Evolutionary conservation across 2,113 vertebrate genomes (phyloP), one percentile per base, ranked within the genome.

Genomic region (Psittacara wagleri): DNA sequence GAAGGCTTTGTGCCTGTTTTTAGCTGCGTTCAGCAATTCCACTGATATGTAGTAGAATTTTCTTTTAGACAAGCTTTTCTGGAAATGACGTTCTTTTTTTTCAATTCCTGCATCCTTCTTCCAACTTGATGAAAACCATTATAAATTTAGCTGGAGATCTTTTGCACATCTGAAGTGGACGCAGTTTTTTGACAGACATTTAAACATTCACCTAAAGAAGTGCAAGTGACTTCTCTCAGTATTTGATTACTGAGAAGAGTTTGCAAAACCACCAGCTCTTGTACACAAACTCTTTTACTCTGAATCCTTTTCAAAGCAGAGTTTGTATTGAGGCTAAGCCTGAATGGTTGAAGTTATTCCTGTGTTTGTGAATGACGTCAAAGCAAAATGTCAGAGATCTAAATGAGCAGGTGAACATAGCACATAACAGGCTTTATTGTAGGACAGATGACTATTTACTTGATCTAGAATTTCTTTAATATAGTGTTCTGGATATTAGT

Each of bases 301-400:
- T 23, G n/a, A 77, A 48, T 74, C 12, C 54, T 77, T 92, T 77
- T 66, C 48, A n/a, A 46, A 85, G 49, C 43, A 54, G 41, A 52
- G 31, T 89, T 89, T 55, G 29, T 86, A 55, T 51, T 1, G 29
- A 80, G 59, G 31, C 59, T 83, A 59, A 75, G 22, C 35, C 73
- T 74, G 88, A 87, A 44, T 15, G 68, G 66, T 54, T 83, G 43
- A 83, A 88, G 39, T 86, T 94, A 86, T 92, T 94, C 44, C 33
- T 44, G 16, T 94, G 57, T 74, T 94, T 79, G 78, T 49, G 81
- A 91, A 86, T 92, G 81, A 94, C 16, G 11, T 90, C 87, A 92
- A 94, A 91, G 63, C 55, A 67, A 90, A 95, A 84, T 93, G 81
- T 67, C 89, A 94, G 48, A 20, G 44, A 37, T 88, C 23, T 82